Evolutionary conservation across 1,140 invertebrate genomes (phyloP), one percentile per base, ranked within the genome.

Genomic region (Pseudomyrmex concolor): DNA sequence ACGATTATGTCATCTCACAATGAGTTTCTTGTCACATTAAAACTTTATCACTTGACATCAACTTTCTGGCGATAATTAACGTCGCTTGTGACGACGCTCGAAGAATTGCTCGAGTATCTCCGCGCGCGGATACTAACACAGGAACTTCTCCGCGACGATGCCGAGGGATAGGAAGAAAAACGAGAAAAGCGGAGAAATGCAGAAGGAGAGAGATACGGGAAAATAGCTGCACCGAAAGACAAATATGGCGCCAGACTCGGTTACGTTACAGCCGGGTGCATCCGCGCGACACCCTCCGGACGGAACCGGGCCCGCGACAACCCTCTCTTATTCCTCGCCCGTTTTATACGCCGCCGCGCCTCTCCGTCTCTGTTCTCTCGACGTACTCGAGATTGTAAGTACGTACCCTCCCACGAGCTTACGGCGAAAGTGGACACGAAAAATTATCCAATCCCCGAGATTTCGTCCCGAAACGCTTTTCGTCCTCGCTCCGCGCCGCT

Each of bases 371-470:
- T 43, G 63, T 78, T 25, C 19, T 34, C 19, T 55, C 73, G 48
- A 63, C 57, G 50, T 63, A 74, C 57, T 71, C 54, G 59, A 70
- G 68, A 63, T 72, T 82, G 78, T 74, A 82, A 72, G 70, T 82
- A 73, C 57, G 78, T 62, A 63, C 45, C 19, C 48, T 3, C 25
- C 34, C 34, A 34, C 70, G 59, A 64, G 78, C 70, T 62, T 82
- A 64, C 78, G 34, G 48, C 78, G 48, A 74, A 72, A 25, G 70
- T 74, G 71, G 78, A 72, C 78, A 78, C 83, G 85, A 86, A 86
- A 86, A 85, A 86, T 86, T 85, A 86, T 86, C 85, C 85, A 86
- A 85, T 85, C 76, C 67, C 62, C 68, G 63, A 77, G 63, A 77
- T 85, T 81, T 71, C 22, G 43, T 10, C 54, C 59, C 19, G 48